Evolutionary conservation across 2,113 vertebrate species (phyloP), one percentile per base, ranked within the genome.

Genomic region (Menidia beryllina): DNA sequence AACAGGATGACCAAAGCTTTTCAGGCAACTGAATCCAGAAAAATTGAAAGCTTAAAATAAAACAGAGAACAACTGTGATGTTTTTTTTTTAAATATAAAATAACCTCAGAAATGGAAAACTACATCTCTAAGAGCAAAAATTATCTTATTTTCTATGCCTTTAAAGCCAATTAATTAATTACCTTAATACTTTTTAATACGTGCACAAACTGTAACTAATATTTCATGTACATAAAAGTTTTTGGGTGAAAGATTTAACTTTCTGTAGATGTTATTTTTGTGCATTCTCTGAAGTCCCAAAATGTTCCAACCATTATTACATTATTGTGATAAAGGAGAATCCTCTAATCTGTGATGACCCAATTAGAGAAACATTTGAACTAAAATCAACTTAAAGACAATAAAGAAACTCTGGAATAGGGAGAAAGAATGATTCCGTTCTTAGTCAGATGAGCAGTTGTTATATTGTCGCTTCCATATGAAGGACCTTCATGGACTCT

Each of bases 391-490:
- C 23, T 36, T 1, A 23, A 48, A 25, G 4, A 38, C 9, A 45
- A 69, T 43, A 27, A 79, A 11, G 8, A 55, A 45, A n/a, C 19
- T 41, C 39, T 59, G 72, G 52, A 77, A 83, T 41, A 55, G 20
- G 64, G 61, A 76, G 49, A 70, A 36, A 30, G 17, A 26, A 55
- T 49, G 23, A 48, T 27, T 38, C 2, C 3, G 0, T 36, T 72
- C 66, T 15, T 1, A 60, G 47, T 50, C 11, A 34, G 11, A 24
- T 7, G 14, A 25, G 21, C 10, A n/a, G 25, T 1, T 4, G 21
- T 94, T 94, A 98, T 65, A 97, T 94, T 56, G 91, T 95, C 3
- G 96, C 95, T 58, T 99, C 97, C 97, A 99, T 97, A 85, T 96
- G 97, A 70, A 99, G 93, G 76, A 97, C 92, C 80, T 96, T 96